Base-by-base conservation (phyloP, 2,113 vertebrate species). In the Nettapus auritus region DNA sequence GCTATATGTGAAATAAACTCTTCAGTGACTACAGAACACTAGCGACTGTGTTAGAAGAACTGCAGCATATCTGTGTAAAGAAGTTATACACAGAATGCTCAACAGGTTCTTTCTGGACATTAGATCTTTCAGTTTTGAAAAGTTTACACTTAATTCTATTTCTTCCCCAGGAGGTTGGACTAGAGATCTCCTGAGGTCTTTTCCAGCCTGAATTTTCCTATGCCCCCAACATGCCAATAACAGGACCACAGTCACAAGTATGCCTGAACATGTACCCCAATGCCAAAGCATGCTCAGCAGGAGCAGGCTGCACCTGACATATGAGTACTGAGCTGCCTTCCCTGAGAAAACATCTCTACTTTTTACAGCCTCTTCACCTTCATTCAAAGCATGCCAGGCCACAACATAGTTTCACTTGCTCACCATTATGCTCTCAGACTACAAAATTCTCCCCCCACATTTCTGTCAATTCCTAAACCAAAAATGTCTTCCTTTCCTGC, bases 211-310 rank as follows among this genome's bases (percentile, higher is more conserved):
- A 66, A 48, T 75, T 57, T 81, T 57, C 23, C 34, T 21, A 25
- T 7, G 16, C 13, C 25, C 8, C 16, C 31, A 13, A 3, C 8
- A 29, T 19, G 18, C 10, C 17, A 44, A 46, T 40, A 40, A 19
- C 22, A 29, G 14, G 13, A 34, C 9, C 2, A 1, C 68, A 33
- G 50, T 60, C 44, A 40, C 44, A 53, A 36, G 44, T 44, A 33
- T 0, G 1, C 28, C 60, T 59, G 13, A 26, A 22, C 42, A 44
- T 18, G 50, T 11, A 59, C 4, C 28, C 28, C 52, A 8, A 3
- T 3, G 1, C 53, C 3, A 3, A 42, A 33, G 52, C 28, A 4
- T 9, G 21, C 44, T 15, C 14, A 8, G n/a, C 28, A 38, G 8
- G 7, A 75, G 23, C 19, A 26, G 52, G 52, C 31, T 52, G 53